Base-by-base conservation (phyloP, 2,797 vertebrate genomes). In the Pangasius krempfi region DNA sequence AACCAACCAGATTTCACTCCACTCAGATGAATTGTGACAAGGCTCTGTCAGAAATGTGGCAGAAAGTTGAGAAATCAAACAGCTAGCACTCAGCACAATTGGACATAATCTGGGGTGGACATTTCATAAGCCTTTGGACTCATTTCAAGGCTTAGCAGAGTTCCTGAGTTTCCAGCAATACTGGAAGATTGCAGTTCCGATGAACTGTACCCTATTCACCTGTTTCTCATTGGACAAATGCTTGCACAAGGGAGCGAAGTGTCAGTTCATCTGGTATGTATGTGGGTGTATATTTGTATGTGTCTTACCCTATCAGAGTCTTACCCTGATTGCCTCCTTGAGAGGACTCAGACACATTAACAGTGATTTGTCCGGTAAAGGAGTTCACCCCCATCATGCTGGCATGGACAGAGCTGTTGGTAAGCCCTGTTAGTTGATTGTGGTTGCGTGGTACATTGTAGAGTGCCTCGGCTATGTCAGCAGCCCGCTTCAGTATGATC, bases 301-400 rank as follows among this genome's bases (percentile, higher is more conserved):
- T 30, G 12, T 22, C n/a, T n/a, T n/a, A n/a, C n/a, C n/a, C n/a
- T n/a, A n/a, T n/a, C n/a, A n/a, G 68, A 5, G 14, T n/a, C 95
- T 96, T 93, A 99, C 98, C 98, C 95, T 99, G 98, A 93, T 97
- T 98, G 94, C 96, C 96, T 90, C 95, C 97, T 94, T 98, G 98
- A 37, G 97, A 93, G 44, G 98, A 94, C 91, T 99, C 98, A 0
- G 98, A 97, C 87, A 99, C 97, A 5, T 99, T 99, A 93, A 99
- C 98, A 0, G 98, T 98, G 92, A 99, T 96, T 92, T 99, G 98
- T 91, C 98, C 98, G 0, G 97, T 96, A 93, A 99, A 99, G 89
- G 98, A 99, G 90, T 99, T 99, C 89, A 99, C 98, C 3, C 97
- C 98, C 98, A 99, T 99, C 98, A 99, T 99, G 86, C 98, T 97